phyloP scores from a whole-genome alignment of 2,888 invertebrate genomes.

The Leptogaster cylindrica region DNA sequence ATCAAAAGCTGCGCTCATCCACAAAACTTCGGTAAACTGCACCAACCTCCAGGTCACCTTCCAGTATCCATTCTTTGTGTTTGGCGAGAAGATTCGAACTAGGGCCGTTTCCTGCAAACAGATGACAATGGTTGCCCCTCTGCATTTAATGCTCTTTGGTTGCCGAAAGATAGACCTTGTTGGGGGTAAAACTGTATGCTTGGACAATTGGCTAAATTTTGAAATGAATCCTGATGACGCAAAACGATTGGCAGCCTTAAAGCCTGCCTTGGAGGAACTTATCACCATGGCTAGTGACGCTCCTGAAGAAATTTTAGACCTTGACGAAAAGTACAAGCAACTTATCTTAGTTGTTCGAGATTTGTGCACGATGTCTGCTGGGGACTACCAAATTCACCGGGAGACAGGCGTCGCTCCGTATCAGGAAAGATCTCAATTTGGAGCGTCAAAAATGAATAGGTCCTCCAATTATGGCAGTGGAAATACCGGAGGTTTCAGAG shows the following conservation, averaged over 20 bases:
- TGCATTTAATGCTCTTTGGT: conserved; percentile 91
- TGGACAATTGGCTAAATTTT: conserved; percentile 95
- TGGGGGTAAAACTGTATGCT: conserved; percentile 74
- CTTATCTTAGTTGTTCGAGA: conserved; percentile 74
- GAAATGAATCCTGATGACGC: conserved; percentile 82
- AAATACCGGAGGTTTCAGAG: conserved; percentile 50
- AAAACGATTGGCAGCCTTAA: conserved; percentile 80
- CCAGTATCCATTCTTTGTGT: conserved; percentile 94
- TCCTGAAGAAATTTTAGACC: conserved; percentile 75
- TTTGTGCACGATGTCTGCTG: conserved; percentile 79
- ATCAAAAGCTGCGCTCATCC: conserved; percentile 91
- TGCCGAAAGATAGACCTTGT: conserved; percentile 71
- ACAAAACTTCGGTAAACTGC: conserved; percentile 96
- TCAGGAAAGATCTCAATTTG: conserved; percentile 54
- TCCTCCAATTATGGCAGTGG: conserved; percentile 50
- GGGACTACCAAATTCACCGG: conserved; percentile 72
- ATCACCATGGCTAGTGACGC: conserved; percentile 80
- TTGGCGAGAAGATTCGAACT: conserved; percentile 97
- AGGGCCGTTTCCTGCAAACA: conserved; percentile 96
- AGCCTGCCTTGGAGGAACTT: conserved; percentile 87
- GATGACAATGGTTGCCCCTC: conserved; percentile 92
- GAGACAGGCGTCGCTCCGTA: conserved; percentile 59
- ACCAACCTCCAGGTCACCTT: conserved; percentile 82
- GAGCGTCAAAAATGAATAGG: conserved; percentile 44
- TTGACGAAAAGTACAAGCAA: conserved; percentile 58